Percentiles rank a stretch among this genome's conserved stretches.
phyloP scores from a whole-genome alignment of 1,140 invertebrate species.

The Euura saliciscinereae region DNA sequence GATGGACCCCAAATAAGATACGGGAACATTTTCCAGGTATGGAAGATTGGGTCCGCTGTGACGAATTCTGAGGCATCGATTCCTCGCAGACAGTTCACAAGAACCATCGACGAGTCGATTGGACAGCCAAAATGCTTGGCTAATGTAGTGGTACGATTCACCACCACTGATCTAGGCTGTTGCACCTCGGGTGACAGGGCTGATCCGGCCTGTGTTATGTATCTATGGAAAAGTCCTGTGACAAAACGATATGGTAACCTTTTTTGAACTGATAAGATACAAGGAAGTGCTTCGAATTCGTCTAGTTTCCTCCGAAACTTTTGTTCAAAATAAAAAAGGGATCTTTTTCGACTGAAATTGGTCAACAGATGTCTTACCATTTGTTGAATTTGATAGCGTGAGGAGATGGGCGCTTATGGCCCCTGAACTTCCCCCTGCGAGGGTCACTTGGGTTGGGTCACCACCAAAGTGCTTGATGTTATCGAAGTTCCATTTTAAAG shows the following conservation, averaged over 20 bases:
- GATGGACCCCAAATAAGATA: constrained; percentile 48
- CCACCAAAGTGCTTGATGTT: constrained; percentile 1
- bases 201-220: not conserved
- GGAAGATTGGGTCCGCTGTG: constrained; percentile 61
- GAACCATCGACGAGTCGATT: constrained; percentile 48
- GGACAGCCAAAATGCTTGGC: constrained; percentile 64
- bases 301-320: too few species aligned
- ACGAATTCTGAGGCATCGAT: constrained; percentile 62
- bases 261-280: too few species aligned
- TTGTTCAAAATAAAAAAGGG: not conserved
- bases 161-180: not conserved
- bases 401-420: not conserved
- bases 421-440: not conserved
- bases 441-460: not conserved
- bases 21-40: constrained; percentile 52
- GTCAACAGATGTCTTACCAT: not conserved
- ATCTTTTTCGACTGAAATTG: not conserved
- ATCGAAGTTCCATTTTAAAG: not conserved
- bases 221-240: not conserved
- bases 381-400: not conserved
- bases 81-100: constrained; percentile 64
- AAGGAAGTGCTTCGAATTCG: too few species aligned
- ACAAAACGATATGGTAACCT: not conserved
- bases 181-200: not conserved
- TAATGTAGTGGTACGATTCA: constrained; percentile 38